A percentile compares a stretch with the other conserved stretches of the same genome.
phyloP scores from a whole-genome alignment of 2,888 invertebrate species.

The Silvanus unidentatus region DNA sequence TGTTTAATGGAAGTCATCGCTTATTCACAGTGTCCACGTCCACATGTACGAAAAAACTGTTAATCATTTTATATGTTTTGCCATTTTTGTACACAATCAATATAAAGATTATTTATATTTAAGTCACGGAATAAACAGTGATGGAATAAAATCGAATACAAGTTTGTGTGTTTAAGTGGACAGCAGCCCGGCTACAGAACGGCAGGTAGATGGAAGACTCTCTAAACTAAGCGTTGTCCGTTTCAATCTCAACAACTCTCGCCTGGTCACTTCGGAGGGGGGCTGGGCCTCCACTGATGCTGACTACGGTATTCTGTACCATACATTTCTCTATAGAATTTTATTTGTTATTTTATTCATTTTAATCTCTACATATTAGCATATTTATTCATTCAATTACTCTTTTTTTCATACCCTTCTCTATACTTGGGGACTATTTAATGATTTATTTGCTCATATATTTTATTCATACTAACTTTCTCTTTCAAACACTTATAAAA shows the following conservation, averaged over 20 bases:
- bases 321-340: background rate
- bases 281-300: slow-evolving; percentile 12
- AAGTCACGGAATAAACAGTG: background rate
- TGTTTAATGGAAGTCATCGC: slow-evolving; percentile 21
- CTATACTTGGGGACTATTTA: too few species aligned
- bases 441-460: too few species aligned
- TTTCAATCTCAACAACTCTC: slow-evolving; percentile 26
- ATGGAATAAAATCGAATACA: background rate
- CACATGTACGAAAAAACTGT: background rate
- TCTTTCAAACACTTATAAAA: too few species aligned
- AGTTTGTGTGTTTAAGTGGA: too few species aligned
- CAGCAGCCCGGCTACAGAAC: slow-evolving; percentile 13
- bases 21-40: background rate
- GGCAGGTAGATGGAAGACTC: slow-evolving; percentile 17
- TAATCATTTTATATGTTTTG: background rate
- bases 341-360: background rate
- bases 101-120: too few species aligned
- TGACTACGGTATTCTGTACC: slow-evolving; percentile 3
- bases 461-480: too few species aligned
- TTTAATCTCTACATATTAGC: too few species aligned
- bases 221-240: slow-evolving; percentile 24
- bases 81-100: background rate
- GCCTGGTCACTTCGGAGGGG: slow-evolving; percentile 27
- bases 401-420: too few species aligned
- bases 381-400: too few species aligned